These are phyloP conservation scores for Hypothenemus hampei DNA, from an alignment of 1,140 invertebrate species.

Conservation along the genomic window DNA sequence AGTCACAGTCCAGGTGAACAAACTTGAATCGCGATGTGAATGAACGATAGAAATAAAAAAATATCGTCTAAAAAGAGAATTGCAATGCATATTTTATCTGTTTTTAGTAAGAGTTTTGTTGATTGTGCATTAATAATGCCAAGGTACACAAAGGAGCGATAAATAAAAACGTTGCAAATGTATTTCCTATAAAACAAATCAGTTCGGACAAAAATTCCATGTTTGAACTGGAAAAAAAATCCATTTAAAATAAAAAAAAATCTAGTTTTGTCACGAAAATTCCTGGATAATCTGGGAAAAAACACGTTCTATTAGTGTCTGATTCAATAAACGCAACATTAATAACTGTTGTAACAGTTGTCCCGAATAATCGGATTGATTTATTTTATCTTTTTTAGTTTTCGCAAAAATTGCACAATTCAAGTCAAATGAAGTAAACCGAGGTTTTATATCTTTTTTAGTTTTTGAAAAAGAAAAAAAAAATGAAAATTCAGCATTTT, in stretches of 20 bases:
- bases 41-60: neutral
- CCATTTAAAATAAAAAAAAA: too few species aligned
- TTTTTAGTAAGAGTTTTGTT: neutral
- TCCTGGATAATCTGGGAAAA: neutral
- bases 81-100: neutral
- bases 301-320: neutral
- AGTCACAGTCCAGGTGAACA: neutral
- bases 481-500: too few species aligned
- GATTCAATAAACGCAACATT: neutral
- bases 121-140: neutral
- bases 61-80: neutral
- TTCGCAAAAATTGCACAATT: too few species aligned
- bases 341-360: too few species aligned
- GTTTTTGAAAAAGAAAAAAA: too few species aligned
- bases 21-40: neutral
- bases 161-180: neutral
- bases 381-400: too few species aligned
- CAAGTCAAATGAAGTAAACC: too few species aligned
- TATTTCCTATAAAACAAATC: too few species aligned
- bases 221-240: neutral
- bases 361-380: too few species aligned
- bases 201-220: neutral
- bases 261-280: neutral
- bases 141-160: neutral
- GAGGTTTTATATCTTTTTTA: too few species aligned